Evolutionary conservation across 2,888 invertebrate species (phyloP), one percentile per base, ranked within the genome.

Genomic region (Drosophila pseudotalamancana): DNA sequence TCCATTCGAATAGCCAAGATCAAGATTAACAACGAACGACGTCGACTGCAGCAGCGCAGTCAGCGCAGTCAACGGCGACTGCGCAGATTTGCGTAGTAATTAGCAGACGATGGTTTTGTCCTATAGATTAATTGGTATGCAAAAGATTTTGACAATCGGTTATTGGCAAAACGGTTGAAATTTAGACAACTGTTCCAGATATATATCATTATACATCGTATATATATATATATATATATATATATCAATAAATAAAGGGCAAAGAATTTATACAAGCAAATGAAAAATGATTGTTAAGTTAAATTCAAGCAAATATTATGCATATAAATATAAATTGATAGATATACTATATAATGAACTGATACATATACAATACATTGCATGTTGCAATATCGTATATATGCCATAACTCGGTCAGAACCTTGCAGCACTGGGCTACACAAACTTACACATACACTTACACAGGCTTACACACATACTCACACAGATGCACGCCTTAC

Each of bases 1-100:
- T 90, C 89, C 18, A 87, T 90, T 61, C 88, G 88, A 43, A 79
- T 90, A 43, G 90, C 87, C 37, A 89, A 90, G 77, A 87, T 88
- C 29, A 90, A 90, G 77, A 88, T 90, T 43, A 88, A 90, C 67
- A 83, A 87, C 39, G 89, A 89, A 57, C 88, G 84, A 5, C 77
- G 79, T 14, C 82, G 89, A 19, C 70, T 82, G 39, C 63, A 72
- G 53, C 61, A 86, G 49, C 76, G 72, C 21, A 55, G 57, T 16
- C 77, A 82, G 25, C 82, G 72, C 21, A 55, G 57, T 16, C 77
- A 82, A 23, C 82, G 76, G 25, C 77, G 75, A 57, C 35, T 72
- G 42, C 67, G 72, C 53, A 73, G 35, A 27, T 75, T 79, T 45
- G 88, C 89, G 89, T 89, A 88, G 87, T 80, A 63, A 35, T 46